phyloP scores from a whole-genome alignment of 2,797 vertebrate genomes.

The Myioborus miniatus region DNA sequence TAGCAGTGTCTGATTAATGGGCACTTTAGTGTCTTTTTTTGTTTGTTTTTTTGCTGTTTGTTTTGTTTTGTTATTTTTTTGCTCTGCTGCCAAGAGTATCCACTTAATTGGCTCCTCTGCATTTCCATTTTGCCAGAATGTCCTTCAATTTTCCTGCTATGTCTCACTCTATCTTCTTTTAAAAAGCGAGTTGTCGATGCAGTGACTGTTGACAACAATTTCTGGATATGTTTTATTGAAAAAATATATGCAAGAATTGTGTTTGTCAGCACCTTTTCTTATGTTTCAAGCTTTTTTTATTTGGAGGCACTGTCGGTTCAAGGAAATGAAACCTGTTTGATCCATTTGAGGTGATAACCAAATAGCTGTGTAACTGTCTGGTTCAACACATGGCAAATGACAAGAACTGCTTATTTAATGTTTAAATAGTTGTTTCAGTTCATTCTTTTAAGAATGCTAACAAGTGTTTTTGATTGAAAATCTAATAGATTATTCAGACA shows the following conservation, averaged over 20 bases:
- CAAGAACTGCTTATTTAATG: rapidly evolving
- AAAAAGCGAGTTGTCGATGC: neutral
- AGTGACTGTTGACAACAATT: neutral
- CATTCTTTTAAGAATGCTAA: neutral
- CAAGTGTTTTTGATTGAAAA: neutral
- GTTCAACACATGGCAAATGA: neutral
- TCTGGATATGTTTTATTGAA: neutral
- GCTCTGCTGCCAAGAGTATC: neutral
- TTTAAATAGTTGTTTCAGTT: neutral
- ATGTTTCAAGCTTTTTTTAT: neutral
- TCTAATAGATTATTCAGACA: neutral
- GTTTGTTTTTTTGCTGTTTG: neutral
- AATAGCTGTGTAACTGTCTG: neutral
- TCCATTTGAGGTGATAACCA: neutral
- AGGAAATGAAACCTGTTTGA: neutral
- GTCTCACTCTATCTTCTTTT: neutral
- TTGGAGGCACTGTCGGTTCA: neutral
- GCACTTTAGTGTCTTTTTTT: neutral
- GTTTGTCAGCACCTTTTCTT: neutral
- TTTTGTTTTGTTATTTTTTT: neutral
- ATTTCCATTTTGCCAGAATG: neutral
- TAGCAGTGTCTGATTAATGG: neutral
- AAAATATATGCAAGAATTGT: neutral
- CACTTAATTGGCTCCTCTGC: neutral
- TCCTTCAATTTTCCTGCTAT: neutral